These are phyloP conservation scores for Brachionus calyciflorus DNA, from an alignment of 1,140 invertebrate genomes.

Conservation along the genomic window DNA sequence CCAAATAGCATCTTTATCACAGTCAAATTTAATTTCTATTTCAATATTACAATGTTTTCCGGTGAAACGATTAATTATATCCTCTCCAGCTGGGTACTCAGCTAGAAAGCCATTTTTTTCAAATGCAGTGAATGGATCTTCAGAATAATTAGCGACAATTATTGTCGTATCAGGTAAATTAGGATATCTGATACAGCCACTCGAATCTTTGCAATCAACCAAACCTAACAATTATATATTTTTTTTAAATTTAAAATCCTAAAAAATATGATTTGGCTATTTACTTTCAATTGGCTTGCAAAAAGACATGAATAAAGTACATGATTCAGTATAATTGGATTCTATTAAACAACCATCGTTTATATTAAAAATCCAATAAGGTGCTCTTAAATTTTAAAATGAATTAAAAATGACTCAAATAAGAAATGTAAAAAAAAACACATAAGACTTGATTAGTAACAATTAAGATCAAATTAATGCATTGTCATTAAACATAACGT, in stretches of 20 bases:
- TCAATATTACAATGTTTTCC: neutral
- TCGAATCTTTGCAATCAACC: neutral
- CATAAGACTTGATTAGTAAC: no score
- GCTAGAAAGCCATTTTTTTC: neutral
- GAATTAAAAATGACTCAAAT: neutral
- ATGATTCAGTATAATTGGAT: neutral
- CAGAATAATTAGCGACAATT: conserved; percentile 15
- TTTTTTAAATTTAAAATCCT: neutral
- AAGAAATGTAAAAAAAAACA: no score
- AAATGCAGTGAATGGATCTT: conserved; percentile 33
- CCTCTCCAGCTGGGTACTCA: neutral
- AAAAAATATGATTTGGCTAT: neutral
- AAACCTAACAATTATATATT: neutral
- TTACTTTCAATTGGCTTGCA: conserved; percentile 31
- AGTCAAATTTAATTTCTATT: conserved; percentile 26
- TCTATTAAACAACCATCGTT: neutral
- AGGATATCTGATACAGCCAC: conserved; percentile 1
- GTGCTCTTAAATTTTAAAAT: neutral
- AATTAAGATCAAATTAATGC: no score
- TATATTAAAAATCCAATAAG: conserved; percentile 31
- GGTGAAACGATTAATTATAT: conserved; percentile 23
- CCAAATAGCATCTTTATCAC: neutral
- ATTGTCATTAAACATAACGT: no score
- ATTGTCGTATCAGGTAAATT: neutral
- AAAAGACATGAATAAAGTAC: conserved; percentile 16